A percentile compares a stretch with the other conserved stretches of the same genome.
phyloP scores from a whole-genome alignment of 2,888 invertebrate genomes.

The Drosophila birchii region DNA sequence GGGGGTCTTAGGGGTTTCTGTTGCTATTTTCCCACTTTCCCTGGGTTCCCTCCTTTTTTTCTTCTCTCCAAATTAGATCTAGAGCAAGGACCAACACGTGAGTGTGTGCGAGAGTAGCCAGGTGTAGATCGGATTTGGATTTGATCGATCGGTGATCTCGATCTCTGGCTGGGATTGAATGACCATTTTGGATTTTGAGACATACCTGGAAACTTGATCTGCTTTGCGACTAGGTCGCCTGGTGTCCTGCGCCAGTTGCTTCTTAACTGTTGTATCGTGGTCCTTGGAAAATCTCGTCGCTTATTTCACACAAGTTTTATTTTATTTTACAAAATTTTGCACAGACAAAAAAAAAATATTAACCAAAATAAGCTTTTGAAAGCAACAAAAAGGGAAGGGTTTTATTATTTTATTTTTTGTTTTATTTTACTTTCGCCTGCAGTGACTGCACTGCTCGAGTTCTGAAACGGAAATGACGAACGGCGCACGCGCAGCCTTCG shows the following conservation, averaged over 20 bases:
- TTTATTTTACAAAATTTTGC: conserved; percentile 4
- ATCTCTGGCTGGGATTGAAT: conserved; percentile 17
- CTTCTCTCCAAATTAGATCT: conserved; percentile 73
- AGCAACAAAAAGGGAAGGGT: conserved; percentile 3
- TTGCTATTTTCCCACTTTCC: conserved; percentile 18
- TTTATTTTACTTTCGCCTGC: background rate
- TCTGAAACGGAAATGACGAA: conserved; percentile 73
- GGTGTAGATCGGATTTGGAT: conserved; percentile 54
- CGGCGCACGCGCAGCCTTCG: conserved; percentile 36
- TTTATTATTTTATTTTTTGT: background rate
- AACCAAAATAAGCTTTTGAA: conserved; percentile 10
- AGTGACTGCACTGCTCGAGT: conserved; percentile 67
- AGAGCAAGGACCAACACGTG: conserved; percentile 69
- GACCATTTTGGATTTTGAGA: conserved; percentile 15
- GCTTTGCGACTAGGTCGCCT: conserved; percentile 65
- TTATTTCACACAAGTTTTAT: background rate
- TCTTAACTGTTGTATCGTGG: background rate
- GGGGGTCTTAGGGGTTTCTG: conserved; percentile 47
- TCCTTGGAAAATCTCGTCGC: background rate
- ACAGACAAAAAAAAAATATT: conserved; percentile 35
- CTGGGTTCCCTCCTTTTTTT: conserved; percentile 20
- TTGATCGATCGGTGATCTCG: conserved; percentile 20
- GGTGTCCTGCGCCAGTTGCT: background rate
- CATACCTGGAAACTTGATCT: conserved; percentile 45
- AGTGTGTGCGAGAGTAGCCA: conserved; percentile 70